Evolutionary conservation across 2,888 invertebrate genomes (phyloP).

Genomic region (Tipula unca): DNA sequence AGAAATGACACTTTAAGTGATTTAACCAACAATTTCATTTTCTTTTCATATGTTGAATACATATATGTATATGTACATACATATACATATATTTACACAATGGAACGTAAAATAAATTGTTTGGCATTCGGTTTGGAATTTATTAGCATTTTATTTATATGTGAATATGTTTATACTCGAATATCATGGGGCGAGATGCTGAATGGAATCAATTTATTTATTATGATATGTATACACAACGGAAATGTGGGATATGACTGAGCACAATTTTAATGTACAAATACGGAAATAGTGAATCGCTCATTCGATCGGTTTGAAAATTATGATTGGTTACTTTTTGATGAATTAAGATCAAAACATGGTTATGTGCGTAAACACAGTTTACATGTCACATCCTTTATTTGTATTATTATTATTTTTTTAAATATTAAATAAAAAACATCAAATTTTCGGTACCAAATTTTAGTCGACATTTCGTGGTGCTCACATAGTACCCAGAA

Average conservation of each 20-base stretch:
- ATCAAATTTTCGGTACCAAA: no score
- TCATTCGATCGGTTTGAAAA: background rate
- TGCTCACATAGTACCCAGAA: no score
- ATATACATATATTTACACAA: background rate
- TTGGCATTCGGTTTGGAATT: background rate
- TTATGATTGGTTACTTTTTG: no score
- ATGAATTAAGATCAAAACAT: no score
- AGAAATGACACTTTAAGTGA: slow-evolving; percentile 14
- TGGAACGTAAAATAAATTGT: background rate
- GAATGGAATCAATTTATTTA: background rate
- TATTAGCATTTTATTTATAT: background rate
- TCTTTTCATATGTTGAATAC: background rate
- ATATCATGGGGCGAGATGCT: background rate
- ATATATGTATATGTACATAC: background rate
- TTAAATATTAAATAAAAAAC: no score
- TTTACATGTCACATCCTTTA: no score
- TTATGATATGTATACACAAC: background rate
- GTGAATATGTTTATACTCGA: background rate
- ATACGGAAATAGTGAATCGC: background rate
- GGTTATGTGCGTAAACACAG: no score
- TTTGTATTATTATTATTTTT: no score
- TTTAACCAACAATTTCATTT: background rate
- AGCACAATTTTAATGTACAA: background rate
- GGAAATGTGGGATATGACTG: background rate
- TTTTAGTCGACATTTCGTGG: no score